These are phyloP conservation scores for Drosophila watanabei DNA, from an alignment of 1,140 invertebrate species.

Conservation along the genomic window DNA sequence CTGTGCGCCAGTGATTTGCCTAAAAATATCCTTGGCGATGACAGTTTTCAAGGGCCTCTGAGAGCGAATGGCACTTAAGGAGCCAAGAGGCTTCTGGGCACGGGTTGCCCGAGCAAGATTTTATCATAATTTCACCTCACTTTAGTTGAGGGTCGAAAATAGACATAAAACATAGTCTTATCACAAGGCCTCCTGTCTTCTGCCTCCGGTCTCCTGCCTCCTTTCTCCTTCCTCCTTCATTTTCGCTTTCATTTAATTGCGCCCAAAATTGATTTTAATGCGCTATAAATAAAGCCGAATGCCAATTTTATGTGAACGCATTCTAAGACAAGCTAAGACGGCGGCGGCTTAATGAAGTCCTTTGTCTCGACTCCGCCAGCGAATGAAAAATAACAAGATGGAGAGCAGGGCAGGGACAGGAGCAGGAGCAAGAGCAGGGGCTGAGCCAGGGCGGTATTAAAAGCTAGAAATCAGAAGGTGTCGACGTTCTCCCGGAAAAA, in stretches of 20 bases:
- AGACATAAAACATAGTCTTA: conserved; percentile 20
- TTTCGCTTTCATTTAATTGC: conserved; percentile 68
- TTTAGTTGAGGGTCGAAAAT: conserved; percentile 38
- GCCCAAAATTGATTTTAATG: conserved; percentile 77
- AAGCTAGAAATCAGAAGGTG: conserved; percentile 31
- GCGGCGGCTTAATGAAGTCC: conserved; percentile 70
- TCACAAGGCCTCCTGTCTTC: not conserved
- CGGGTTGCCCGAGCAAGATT: conserved; percentile 11
- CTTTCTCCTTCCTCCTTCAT: not conserved
- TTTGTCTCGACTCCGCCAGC: conserved; percentile 52
- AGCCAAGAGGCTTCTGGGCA: conserved; percentile 19
- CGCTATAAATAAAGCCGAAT: conserved; percentile 74
- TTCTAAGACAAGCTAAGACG: conserved; percentile 58
- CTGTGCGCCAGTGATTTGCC: conserved; percentile 16
- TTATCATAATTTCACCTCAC: conserved; percentile 37
- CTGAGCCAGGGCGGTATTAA: not conserved
- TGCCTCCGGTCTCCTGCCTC: not conserved
- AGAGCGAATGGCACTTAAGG: not conserved
- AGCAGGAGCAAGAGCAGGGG: not conserved
- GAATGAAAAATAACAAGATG: conserved; percentile 12
- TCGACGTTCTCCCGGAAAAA: conserved; percentile 36
- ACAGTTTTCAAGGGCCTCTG: conserved; percentile 38
- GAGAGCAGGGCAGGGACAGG: not conserved
- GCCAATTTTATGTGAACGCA: conserved; percentile 64
- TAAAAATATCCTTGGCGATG: conserved; percentile 42